Base-by-base conservation (phyloP, 2,113 vertebrate genomes). In the Dicrurus megarhynchus region DNA sequence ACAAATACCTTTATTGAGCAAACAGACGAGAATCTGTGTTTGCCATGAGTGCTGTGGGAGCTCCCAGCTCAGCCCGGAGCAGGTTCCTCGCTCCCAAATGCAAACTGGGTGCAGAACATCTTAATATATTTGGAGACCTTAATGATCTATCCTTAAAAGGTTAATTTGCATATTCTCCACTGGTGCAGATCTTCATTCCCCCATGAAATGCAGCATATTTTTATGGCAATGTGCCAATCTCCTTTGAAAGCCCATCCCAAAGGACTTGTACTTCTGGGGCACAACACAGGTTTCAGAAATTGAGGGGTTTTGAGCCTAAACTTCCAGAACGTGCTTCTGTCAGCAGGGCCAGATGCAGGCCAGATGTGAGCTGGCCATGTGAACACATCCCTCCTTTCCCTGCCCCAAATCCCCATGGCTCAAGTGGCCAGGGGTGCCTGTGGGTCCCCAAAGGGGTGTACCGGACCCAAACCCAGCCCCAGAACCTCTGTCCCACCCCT, bases 391-490 rank as follows among this genome's bases (percentile, higher is more conserved):
- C 50, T 53, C 27, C 28, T 6, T 53, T 28, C 49, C 49, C 49
- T 52, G 50, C 26, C 50, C 47, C 52, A 4, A 4, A 41, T 6
- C 8, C 1, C 60, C 0, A 0, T 0, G 0, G 81, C 41, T 84
- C 7, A 0, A 1, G 9, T 9, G 64, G 35, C 64, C 53, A 16
- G 46, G 35, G 17, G 44, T 12, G 37, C 37, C 83, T 22, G 46
- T 15, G 63, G 35, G 44, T 52, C 28, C 60, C 41, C 44, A 26
- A 26, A 32, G 64, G 37, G 39, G 10, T 49, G 75, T 30, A 8
- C 7, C 2, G 2, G 32, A 13, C 6, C 60, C 69, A 2, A 6
- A 12, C 2, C 37, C 71, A 39, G 56, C 7, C 61, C 26, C 4
- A 4, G 6, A 7, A 50, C 8, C 42, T 50, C 67, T 10, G 42